These are phyloP conservation scores for Lissocephala sabroskyi DNA, from an alignment of 2,888 invertebrate genomes.

Conservation along the genomic window DNA sequence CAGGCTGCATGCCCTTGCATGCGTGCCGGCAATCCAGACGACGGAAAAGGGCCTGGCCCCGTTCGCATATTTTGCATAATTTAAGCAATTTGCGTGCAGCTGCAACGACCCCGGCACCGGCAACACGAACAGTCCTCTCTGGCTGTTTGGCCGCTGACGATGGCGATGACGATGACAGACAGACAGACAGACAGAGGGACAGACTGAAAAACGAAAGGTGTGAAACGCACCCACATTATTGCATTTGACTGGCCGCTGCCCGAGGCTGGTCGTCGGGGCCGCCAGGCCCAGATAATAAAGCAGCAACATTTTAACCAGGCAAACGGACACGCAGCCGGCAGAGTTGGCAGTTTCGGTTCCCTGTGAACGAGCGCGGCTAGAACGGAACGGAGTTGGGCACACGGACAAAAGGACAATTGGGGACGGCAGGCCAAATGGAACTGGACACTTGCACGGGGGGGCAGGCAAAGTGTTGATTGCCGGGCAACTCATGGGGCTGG, in stretches of 20 bases:
- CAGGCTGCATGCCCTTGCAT: background rate
- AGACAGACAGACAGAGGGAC: too few species aligned
- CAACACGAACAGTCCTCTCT: background rate
- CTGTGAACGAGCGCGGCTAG: too few species aligned
- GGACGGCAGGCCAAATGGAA: background rate
- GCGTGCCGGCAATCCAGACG: constrained; percentile 1
- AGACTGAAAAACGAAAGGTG: constrained; percentile 14
- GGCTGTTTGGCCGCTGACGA: constrained; percentile 17
- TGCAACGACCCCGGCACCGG: constrained; percentile 28
- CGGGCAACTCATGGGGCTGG: constrained; percentile 20
- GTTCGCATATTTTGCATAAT: constrained; percentile 64
- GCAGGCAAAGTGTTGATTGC: constrained; percentile 41
- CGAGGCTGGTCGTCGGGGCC: constrained; percentile 11
- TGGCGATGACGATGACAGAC: constrained; percentile 5
- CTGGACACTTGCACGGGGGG: constrained; percentile 4
- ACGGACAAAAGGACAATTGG: too few species aligned
- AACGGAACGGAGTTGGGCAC: too few species aligned
- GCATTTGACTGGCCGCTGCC: constrained; percentile 29
- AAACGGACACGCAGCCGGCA: constrained; percentile 22
- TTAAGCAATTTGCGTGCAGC: constrained; percentile 65
- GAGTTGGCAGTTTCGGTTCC: too few species aligned
- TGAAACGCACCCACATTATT: constrained; percentile 45
- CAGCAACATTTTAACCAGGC: constrained; percentile 62
- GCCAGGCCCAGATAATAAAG: constrained; percentile 54
- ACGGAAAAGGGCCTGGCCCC: constrained; percentile 31